Evolutionary conservation across 2,797 vertebrate species (phyloP).

Genomic region (Amphiprion clarkii): DNA sequence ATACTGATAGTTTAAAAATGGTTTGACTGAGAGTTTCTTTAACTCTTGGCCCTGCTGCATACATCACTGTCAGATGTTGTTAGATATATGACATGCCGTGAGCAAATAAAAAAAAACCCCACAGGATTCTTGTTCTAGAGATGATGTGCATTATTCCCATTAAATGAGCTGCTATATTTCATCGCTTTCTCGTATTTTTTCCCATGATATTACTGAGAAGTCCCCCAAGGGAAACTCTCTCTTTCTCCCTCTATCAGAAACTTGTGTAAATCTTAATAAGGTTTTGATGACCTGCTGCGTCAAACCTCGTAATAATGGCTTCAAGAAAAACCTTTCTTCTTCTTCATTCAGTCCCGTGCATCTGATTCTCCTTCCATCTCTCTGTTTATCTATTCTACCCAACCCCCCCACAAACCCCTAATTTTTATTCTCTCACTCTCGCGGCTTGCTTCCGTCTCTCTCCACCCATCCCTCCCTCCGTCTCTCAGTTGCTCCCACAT

Average conservation of each 20-base stretch:
- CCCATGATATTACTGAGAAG: slow-evolving; percentile 41
- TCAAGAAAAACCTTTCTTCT: slow-evolving; percentile 46
- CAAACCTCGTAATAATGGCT: slow-evolving; percentile 75
- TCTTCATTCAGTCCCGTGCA: slow-evolving; percentile 14
- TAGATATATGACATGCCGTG: slow-evolving; percentile 21
- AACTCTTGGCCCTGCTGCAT: slow-evolving; percentile 21
- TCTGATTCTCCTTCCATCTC: slow-evolving; percentile 24
- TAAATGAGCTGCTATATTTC: slow-evolving; percentile 57
- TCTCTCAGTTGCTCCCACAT: slow-evolving; percentile 30
- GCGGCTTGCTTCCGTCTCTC: slow-evolving; percentile 34
- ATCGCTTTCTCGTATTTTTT: slow-evolving; percentile 23
- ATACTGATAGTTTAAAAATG: neutral
- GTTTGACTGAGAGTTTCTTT: slow-evolving; percentile 10
- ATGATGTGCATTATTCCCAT: slow-evolving; percentile 53
- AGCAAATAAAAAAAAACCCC: slow-evolving; percentile 27
- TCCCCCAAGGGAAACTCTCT: slow-evolving; percentile 41
- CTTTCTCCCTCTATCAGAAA: slow-evolving; percentile 56
- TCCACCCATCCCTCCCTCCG: slow-evolving; percentile 11
- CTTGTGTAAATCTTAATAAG: slow-evolving; percentile 79
- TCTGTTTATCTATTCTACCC: slow-evolving; percentile 44
- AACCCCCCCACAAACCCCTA: neutral
- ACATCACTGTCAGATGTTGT: slow-evolving; percentile 46
- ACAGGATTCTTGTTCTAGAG: slow-evolving; percentile 14
- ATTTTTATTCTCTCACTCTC: slow-evolving; percentile 22
- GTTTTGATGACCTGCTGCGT: slow-evolving; percentile 79